Base-by-base conservation (phyloP, 2,797 vertebrate species). In the Bovichtus variegatus region DNA sequence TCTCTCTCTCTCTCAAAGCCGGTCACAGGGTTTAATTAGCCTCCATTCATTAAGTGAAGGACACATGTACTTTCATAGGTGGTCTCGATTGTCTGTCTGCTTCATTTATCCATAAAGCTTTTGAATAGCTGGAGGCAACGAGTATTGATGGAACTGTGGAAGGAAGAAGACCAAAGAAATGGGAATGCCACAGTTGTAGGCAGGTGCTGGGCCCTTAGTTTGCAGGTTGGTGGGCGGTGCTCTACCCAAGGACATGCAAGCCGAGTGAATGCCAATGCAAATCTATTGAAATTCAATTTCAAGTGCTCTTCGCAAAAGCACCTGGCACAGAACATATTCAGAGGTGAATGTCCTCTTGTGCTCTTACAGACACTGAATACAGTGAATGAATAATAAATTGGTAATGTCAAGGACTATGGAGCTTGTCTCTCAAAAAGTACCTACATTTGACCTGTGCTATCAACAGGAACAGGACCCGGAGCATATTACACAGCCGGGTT, bases 231-330 rank as follows among this genome's bases (percentile, higher is more conserved):
- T 89, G 82, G 78, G 88, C 43, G 81, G 76, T 55, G 70, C 73
- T 70, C 64, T 29, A 81, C 74, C 84, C 90, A 93, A 92, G 91
- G 93, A 92, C 88, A 71, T 70, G 71, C 27, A 12, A 80, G 87
- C 87, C 34, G 60, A 83, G 64, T 82, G 87, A 90, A 91, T 90
- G 86, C 91, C 90, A 89, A 89, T 90, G 88, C 83, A 87, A 74
- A 87, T 87, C 88, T 87, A 89, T 89, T 93, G 91, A 93, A 92
- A 93, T 93, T 91, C 89, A 90, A 87, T 92, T 88, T 91, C 60
- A 78, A 92, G 90, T 81, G 85, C 83, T 84, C 81, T 90, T 83
- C 7, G 51, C 71, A 74, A 89, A 90, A 83, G 86, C 81, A 85
- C 82, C 85, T 91, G 89, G 82, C 90, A 86, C 53, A 27, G 82